These are phyloP conservation scores for Arctocebus calabarensis DNA, from an alignment of 2,797 vertebrate species.

Conservation along the genomic window DNA sequence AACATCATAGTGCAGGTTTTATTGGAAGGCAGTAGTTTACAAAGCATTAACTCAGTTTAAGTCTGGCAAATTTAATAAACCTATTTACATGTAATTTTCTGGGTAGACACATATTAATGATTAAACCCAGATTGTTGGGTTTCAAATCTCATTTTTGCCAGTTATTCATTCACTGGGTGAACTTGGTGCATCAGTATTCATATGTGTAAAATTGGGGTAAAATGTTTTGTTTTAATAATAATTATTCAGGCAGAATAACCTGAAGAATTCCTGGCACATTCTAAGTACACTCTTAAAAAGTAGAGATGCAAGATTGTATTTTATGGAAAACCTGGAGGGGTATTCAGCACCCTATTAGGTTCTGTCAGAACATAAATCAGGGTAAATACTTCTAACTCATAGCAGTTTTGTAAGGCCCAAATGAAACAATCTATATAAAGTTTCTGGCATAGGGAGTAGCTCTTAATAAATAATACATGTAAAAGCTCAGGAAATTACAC, in stretches of 20 bases:
- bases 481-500: background rate
- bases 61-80: background rate
- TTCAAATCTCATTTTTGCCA: background rate
- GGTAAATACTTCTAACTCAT: background rate
- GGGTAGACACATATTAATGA: background rate
- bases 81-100: background rate
- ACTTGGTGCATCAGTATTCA: background rate
- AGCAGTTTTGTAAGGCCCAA: background rate
- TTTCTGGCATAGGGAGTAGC: background rate
- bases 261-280: background rate
- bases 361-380: background rate
- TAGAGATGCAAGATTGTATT: background rate
- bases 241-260: background rate
- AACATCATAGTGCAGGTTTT: background rate
- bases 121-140: background rate
- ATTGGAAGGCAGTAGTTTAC: background rate
- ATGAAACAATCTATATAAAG: background rate
- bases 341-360: background rate
- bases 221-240: background rate
- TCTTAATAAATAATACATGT: conserved; percentile 6
- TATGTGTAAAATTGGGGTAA: background rate
- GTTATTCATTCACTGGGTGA: background rate
- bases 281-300: background rate
- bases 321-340: background rate
- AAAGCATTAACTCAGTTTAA: background rate